Evolutionary conservation across 2,113 vertebrate species (phyloP).

Genomic region (Cyrtonyx montezumae): DNA sequence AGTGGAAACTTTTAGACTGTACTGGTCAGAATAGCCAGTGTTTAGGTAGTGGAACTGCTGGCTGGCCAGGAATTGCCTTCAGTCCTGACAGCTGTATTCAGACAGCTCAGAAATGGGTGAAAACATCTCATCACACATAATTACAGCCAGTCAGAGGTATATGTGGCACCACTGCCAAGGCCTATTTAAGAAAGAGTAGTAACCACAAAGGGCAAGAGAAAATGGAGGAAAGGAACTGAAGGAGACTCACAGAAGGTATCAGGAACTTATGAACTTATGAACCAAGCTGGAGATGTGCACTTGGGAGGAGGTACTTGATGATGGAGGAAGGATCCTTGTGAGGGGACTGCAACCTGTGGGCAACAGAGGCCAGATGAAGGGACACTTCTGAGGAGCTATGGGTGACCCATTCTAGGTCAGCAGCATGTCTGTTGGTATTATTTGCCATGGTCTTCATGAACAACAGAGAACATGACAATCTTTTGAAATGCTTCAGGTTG

Average conservation of each 20-base stretch:
- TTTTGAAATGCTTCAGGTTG: neutral
- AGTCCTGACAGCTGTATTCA: neutral
- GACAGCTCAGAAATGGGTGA: neutral
- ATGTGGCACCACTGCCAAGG: neutral
- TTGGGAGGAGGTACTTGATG: neutral
- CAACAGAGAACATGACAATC: neutral
- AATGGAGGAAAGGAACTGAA: neutral
- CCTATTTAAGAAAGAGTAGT: neutral
- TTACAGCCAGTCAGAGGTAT: neutral
- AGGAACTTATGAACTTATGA: too few relatives aligned
- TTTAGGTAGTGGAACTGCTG: neutral
- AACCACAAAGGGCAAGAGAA: neutral
- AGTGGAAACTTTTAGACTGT: neutral
- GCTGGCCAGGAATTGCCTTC: neutral
- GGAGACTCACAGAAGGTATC: neutral
- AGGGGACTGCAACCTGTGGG: too few relatives aligned
- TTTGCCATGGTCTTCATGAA: neutral
- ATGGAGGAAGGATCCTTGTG: neutral
- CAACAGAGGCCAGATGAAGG: neutral
- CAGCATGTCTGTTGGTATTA: neutral
- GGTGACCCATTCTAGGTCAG: fast-evolving
- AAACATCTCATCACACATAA: neutral
- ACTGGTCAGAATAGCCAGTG: neutral
- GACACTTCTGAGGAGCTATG: neutral
- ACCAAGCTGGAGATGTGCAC: neutral